Evolutionary conservation across 2,113 vertebrate genomes (phyloP), one percentile per base, ranked within the genome.

Genomic region (Carlito syrichta): DNA sequence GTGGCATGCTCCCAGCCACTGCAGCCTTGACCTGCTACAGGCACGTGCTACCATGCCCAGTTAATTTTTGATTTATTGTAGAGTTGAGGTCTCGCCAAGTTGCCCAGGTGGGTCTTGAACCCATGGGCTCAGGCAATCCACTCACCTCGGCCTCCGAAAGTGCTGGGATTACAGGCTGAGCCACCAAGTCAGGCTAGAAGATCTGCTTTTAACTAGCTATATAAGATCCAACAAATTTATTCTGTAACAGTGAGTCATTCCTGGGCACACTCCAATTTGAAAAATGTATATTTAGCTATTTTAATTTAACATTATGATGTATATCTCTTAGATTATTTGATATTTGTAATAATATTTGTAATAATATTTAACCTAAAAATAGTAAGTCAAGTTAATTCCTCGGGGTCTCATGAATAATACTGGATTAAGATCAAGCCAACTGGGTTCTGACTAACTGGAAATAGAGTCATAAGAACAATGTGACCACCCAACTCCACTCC

Each of bases 281-380:
- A 66, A 76, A 91, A 48, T 9, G n/a, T 7, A n/a, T 22, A 58
- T 78, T 95, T 85, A 86, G 22, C 40, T 50, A 86, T 63, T 92
- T 91, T 86, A 86, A 81, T 60, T 92, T 78, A 89, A 40, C 78
- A 87, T 90, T 76, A 87, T 87, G 68, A 79, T n/a, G 40, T 45
- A 6, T 77, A 40, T 30, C 79, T 69, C 38, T 25, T 54, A 82
- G 25, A 85, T 68, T 79, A 82, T 30, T 69, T 88, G 52, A 77
- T 38, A 83, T 1, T n/a, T n/a, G 43, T 62, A 35, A 76, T n/a
- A 79, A 56, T 38, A 45, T 86, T 83, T 84, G 1, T 83, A 86
- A 78, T 6, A 82, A 78, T 86, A 60, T 54, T 50, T 77, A 54
- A 79, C 60, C 52, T 76, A 93, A 93, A 85, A 83, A 81, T n/a